Conservation (phyloP, 2,113 vertebrate genomes). For the Rhinoderma darwinii region DNA sequence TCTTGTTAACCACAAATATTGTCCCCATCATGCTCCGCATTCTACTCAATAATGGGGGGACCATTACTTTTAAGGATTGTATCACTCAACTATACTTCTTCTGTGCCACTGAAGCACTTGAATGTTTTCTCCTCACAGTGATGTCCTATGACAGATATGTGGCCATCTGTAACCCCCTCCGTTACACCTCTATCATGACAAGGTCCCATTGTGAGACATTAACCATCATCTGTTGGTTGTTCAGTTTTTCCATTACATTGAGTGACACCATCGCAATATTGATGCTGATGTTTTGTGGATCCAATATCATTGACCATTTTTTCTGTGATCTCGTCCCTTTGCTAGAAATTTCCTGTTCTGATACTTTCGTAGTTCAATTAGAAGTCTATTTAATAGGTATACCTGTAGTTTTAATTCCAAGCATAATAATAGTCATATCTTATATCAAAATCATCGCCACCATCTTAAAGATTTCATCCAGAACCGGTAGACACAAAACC, state of each 20-base stretch:
- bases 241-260: not conserved
- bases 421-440: not conserved
- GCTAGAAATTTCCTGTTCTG: slow-evolving; percentile 15
- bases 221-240: not conserved
- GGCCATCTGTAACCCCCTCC: slow-evolving; percentile 37
- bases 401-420: not conserved
- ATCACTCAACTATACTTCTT: slow-evolving; percentile 35
- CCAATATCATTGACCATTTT: not conserved
- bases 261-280: not conserved
- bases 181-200: not conserved
- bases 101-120: not conserved
- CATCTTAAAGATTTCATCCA: not conserved
- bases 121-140: slow-evolving; percentile 20
- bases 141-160: slow-evolving; percentile 12
- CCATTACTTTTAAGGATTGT: slow-evolving; percentile 7
- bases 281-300: not conserved
- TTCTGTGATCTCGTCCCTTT: slow-evolving; percentile 34
- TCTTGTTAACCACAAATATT: too few relatives aligned
- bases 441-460: not conserved
- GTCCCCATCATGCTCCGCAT: too few relatives aligned
- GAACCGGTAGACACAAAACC: not conserved
- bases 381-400: not conserved
- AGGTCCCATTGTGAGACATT: not conserved
- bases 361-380: not conserved
- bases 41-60: too few relatives aligned